Base-by-base conservation (phyloP, 2,797 vertebrate species). In the Characodon lateralis region DNA sequence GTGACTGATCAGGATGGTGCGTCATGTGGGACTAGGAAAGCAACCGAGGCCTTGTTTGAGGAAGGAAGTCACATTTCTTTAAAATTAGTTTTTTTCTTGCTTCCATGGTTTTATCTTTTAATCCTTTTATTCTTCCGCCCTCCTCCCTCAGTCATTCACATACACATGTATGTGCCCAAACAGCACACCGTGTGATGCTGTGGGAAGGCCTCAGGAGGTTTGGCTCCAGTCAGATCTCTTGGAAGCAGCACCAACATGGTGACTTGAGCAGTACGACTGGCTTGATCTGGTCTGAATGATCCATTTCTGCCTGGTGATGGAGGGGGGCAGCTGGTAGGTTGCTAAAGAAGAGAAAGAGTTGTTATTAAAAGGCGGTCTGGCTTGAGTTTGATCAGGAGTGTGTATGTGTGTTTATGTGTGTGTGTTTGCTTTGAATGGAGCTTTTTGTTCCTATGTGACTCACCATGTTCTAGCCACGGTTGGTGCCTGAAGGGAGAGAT, bases 391-490 rank as follows among this genome's bases (percentile, higher is more conserved):
- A 92, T 94, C 91, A 87, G 82, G 80, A 84, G 89, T 86, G 55
- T 82, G 71, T 71, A 86, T 53, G 71, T 61, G 69, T 77, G 51
- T 78, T 41, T 82, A n/a, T 74, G 69, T 82, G 56, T 77, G 35
- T 82, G 71, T 86, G 85, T 81, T 78, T 78, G 78, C 87, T 88
- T 93, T 95, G 81, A 95, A 95, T 93, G 87, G 89, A 86, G 82
- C 83, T 94, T 94, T 95, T 94, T 95, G 93, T 94, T 92, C 84
- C 89, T 92, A 89, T 77, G 87, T 95, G 95, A 95, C 92, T 95
- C 95, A 95, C 89, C 84, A 78, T 84, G 88, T 84, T 93, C 86
- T 89, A 89, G 88, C 90, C 87, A 87, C 84, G 74, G 91, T 91
- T 90, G 85, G 89, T 88, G 91, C 91, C 91, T 88, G 87, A 82